A percentile compares a stretch with the other conserved stretches of the same genome.
Evolutionary conservation across 2,888 invertebrate genomes (phyloP).

Genomic region (Drosophila ustulata): DNA sequence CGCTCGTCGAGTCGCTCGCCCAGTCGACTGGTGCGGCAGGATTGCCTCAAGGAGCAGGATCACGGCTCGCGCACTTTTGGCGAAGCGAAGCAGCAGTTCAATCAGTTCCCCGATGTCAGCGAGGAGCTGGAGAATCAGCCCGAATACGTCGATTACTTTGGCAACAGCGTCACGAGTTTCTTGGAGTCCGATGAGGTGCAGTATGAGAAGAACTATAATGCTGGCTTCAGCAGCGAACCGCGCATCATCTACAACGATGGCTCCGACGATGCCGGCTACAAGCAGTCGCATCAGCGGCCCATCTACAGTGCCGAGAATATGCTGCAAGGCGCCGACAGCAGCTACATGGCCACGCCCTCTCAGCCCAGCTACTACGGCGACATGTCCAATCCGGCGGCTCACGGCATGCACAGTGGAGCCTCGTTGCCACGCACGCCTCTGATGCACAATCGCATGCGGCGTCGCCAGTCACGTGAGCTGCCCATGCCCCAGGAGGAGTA

Average conservation of each 20-base stretch:
- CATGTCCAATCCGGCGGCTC: constrained; percentile 28
- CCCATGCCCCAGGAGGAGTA: constrained; percentile 78
- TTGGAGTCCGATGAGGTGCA: constrained; percentile 83
- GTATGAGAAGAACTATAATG: constrained; percentile 82
- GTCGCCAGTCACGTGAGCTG: constrained; percentile 79
- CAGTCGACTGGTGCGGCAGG: constrained; percentile 83
- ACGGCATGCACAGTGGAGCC: constrained; percentile 58
- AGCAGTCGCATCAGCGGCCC: constrained; percentile 65
- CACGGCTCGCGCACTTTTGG: constrained; percentile 81
- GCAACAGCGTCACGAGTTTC: constrained; percentile 79
- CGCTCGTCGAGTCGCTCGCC: constrained; percentile 77
- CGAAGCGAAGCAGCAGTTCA: constrained; percentile 83
- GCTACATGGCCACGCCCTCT: constrained; percentile 33
- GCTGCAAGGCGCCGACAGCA: constrained; percentile 41
- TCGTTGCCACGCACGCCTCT: constrained; percentile 80
- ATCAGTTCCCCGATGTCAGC: constrained; percentile 80
- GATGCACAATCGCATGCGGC: constrained; percentile 81
- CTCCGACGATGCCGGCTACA: constrained; percentile 72
- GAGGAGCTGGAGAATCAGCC: constrained; percentile 80
- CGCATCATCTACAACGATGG: constrained; percentile 83
- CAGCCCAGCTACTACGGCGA: constrained; percentile 59
- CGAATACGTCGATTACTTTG: constrained; percentile 82
- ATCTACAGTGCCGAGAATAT: constrained; percentile 82
- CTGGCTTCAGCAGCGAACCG: constrained; percentile 83
- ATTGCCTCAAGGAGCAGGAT: constrained; percentile 83